Conservation (phyloP, 2,113 vertebrate genomes). For the Rhinoptilus africanus region DNA sequence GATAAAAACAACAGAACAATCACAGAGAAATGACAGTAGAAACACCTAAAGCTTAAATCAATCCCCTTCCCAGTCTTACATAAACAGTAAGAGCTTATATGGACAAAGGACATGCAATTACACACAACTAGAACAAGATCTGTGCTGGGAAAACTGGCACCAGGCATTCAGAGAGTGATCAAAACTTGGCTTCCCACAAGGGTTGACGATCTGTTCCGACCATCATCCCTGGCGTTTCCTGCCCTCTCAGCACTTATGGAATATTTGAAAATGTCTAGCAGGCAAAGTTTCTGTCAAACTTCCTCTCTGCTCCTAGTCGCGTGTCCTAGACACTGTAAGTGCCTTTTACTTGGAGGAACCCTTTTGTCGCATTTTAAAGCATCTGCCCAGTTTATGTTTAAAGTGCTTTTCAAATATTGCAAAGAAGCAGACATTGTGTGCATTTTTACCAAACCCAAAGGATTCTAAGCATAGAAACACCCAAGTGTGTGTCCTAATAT, state of each 20-base stretch:
- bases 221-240: neutral
- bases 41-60: neutral
- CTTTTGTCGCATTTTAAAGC: neutral
- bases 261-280: constrained; percentile 39
- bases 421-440: neutral
- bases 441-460: neutral
- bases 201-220: neutral
- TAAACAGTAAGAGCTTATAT: neutral
- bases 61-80: neutral
- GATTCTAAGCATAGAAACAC: neutral
- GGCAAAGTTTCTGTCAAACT: constrained; percentile 26
- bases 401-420: neutral
- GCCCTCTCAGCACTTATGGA: constrained; percentile 45
- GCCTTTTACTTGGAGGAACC: neutral
- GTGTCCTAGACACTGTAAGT: neutral
- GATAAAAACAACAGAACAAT: neutral
- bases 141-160: neutral
- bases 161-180: neutral
- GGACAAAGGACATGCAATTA: neutral
- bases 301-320: neutral
- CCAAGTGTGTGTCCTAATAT: neutral
- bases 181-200: neutral
- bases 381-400: neutral
- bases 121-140: neutral
- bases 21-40: neutral